These are phyloP conservation scores for Xestobium rufovillosum DNA, from an alignment of 2,888 invertebrate species.

Conservation along the genomic window DNA sequence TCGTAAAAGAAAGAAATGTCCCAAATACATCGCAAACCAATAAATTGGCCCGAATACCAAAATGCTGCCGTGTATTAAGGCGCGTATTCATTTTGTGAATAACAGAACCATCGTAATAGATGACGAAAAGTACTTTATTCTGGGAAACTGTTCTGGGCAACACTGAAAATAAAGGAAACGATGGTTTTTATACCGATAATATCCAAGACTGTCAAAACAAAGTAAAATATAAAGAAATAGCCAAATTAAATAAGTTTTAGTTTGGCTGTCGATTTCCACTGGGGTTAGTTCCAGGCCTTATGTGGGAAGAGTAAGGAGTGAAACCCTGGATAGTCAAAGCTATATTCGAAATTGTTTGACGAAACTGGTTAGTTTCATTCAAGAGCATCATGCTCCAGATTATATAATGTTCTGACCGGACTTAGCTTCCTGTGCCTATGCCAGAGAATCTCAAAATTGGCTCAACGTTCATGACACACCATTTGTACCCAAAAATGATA, in stretches of 20 bases:
- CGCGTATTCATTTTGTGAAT: too few species aligned
- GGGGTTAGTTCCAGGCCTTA: too few species aligned
- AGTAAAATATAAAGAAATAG: background rate
- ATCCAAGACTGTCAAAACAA: background rate
- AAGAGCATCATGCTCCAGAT: slow-evolving; percentile 1
- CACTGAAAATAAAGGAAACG: background rate
- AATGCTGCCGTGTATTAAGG: background rate
- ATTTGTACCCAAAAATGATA: slow-evolving; percentile 1
- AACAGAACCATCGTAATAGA: too few species aligned
- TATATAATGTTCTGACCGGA: background rate
- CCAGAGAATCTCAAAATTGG: background rate
- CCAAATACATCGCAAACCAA: background rate
- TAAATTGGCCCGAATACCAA: too few species aligned
- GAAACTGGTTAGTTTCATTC: slow-evolving; percentile 1
- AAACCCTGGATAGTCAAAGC: slow-evolving; percentile 1
- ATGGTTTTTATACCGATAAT: slow-evolving; percentile 2
- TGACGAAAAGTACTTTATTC: too few species aligned
- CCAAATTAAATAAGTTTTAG: background rate
- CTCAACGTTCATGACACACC: background rate
- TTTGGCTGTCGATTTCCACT: background rate
- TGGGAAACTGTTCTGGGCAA: too few species aligned
- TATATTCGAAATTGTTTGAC: background rate
- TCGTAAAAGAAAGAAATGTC: slow-evolving; percentile 1
- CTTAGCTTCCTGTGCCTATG: background rate
- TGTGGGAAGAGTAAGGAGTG: too few species aligned